Base-by-base conservation (phyloP, 2,797 vertebrate species). In the Pipistrellus kuhlii region DNA sequence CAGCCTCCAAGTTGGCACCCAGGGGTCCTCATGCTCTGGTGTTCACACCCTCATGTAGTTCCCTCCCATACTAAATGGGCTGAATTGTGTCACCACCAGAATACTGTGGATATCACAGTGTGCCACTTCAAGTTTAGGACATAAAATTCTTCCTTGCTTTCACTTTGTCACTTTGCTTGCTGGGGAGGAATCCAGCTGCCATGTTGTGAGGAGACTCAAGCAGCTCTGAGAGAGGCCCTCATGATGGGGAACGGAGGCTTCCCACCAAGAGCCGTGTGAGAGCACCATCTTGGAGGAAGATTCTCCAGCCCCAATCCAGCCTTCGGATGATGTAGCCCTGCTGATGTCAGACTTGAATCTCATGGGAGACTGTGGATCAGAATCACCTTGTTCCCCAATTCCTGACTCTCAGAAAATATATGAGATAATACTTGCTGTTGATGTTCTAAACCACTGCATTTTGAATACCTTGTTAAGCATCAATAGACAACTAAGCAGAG, bases 41-140 rank as follows among this genome's bases (percentile, higher is more conserved):
- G 13, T 12, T 46, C 35, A 25, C 0, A 12, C 30, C 12, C 38
- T 5, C 2, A 5, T 7, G 38, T 3, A 15, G 8, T 12, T 27
- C 32, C 44, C 55, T 72, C 84, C 51, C 15, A 12, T 53, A n/a
- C 53, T 0, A 35, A 35, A 6, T 3, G 21, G 41, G 84, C 38
- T 18, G 82, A 38, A n/a, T 6, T 2, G 25, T 14, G 27, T 17
- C 15, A 51, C 23, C 32, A 25, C 62, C 44, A 35, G 84, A 53
- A 25, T 8, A 9, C 30, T 0, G 17, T 0, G 11, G n/a, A 69
- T 38, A 27, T 10, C n/a, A 13, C 3, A 1, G 35, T 14, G 11
- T 35, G 41, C 2, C 32, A 17, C 59, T 68, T 82, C 3, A 6
- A 55, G 55, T 30, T 17, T 13, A 23, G 88, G 68, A 7, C 48